Base-by-base conservation (phyloP, 2,888 invertebrate genomes). In the Synanthedon andrenaeformis region DNA sequence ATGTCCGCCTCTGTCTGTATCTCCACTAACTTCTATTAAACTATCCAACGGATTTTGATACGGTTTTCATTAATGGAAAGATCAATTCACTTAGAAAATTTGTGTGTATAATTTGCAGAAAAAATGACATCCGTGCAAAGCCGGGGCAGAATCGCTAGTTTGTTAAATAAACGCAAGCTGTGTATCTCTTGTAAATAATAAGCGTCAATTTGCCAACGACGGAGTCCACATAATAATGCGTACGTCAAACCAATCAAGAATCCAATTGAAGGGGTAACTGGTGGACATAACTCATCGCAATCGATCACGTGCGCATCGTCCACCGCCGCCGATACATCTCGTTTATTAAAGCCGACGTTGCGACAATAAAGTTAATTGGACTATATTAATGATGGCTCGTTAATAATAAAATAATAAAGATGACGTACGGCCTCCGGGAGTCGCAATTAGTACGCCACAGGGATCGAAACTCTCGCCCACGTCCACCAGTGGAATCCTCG, bases 191-290 rank as follows among this genome's bases (percentile, higher is more conserved):
- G 72, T 70, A 74, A 77, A 79, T 76, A 82, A 82, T 83, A 78
- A 79, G 76, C 67, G 73, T 74, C 82, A 83, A 84, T 82, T 79
- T 78, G 78, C 76, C 73, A 70, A 66, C 62, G 70, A 35, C 75
- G 66, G 63, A 64, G 74, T 69, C 70, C 69, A 70, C 69, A 75
- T 75, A 76, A 78, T 78, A 74, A 75, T 72, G 75, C 74, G 77
- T 71, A 81, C 79, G 80, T 85, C 83, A 76, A 80, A 77, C 78
- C 86, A 85, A 86, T 87, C 84, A 83, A 76, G 78, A 74, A 76
- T 70, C 75, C 86, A 86, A 86, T 87, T 86, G 86, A 81, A 82
- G 77, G 82, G 83, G 82, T 84, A 84, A 85, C 83, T 82, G 78
- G 78, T 82, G 82, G 81, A 81, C 81, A 76, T 78, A 81, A 79